Base-by-base conservation (phyloP, 2,113 vertebrate genomes). In the Alexandromys fortis region DNA sequence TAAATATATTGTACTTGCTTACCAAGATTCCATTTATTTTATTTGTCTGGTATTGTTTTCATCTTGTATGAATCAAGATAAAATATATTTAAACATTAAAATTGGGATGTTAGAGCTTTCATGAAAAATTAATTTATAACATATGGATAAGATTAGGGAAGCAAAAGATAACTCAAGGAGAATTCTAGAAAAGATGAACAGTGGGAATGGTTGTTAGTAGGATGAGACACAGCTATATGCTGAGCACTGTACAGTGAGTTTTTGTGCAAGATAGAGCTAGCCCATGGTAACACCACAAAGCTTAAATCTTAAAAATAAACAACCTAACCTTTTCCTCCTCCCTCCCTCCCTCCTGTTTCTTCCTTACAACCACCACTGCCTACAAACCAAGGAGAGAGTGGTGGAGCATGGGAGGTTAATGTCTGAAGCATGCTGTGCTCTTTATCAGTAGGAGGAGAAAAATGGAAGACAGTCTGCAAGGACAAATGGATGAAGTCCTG, bases 1-100 rank as follows among this genome's bases (percentile, higher is more conserved):
- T 88, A 78, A 94, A 63, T 91, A 45, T 49, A 9, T 9, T 70
- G 76, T 94, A 30, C 21, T 67, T 95, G 11, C 68, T 90, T 86
- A 89, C 12, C 3, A 67, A 86, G 7, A 81, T 89, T 92, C 52
- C 21, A 33, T 63, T 96, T 72, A 82, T 33, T 85, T 75, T 70
- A 72, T 7, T 89, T 85, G 26, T 47, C 58, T 16, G 26, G 16
- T 93, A 70, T 21, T 81, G 82, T 58, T 89, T 88, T 81, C 94
- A 93, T 92, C 55, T 26, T 81, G 5, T 17, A 30, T 70, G 28
- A 86, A 73, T 65, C 78, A 95, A n/a, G 28, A 88, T 61, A 21
- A 24, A 86, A 93, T 49, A 52, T 16, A 67, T 94, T 88, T 45
- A 33, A 94, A 86, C 45, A 67, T 65, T 85, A 70, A 78, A 77